Percentiles rank a stretch among this genome's conserved stretches.
Evolutionary conservation across 2,888 invertebrate species (phyloP).

Genomic region (Ashinkailepas kermadecensis): DNA sequence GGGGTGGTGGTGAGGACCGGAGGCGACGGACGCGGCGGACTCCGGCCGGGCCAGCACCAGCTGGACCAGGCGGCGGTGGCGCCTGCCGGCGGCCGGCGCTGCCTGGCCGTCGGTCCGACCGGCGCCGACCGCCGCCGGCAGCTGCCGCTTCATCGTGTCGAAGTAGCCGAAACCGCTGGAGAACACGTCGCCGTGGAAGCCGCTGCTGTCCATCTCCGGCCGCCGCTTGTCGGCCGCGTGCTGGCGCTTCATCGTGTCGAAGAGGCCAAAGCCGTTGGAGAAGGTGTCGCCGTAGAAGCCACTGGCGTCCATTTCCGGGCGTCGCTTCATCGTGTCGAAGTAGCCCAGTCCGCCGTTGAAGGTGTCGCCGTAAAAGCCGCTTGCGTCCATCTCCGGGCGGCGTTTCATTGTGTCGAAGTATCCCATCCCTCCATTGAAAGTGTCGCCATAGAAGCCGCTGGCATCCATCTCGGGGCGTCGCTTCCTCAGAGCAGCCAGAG

Average conservation of each 20-base stretch:
- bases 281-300: constrained; percentile 40
- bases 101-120: too few relatives aligned
- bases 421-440: constrained; percentile 30
- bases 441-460: constrained; percentile 31
- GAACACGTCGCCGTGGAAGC: constrained; percentile 41
- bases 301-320: constrained; percentile 38
- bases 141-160: constrained; percentile 38
- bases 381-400: constrained; percentile 28
- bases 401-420: constrained; percentile 33
- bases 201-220: constrained; percentile 37
- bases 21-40: too few relatives aligned
- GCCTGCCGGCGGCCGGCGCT: too few relatives aligned
- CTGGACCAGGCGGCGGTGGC: too few relatives aligned
- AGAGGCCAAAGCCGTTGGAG: constrained; percentile 38
- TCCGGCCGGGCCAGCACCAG: too few relatives aligned
- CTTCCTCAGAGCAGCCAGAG: constrained; percentile 13
- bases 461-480: constrained; percentile 28
- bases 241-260: constrained; percentile 36
- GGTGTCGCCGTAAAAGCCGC: constrained; percentile 40
- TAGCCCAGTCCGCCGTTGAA: constrained; percentile 40
- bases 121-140: constrained; percentile 2
- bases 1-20: too few relatives aligned
- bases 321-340: constrained; percentile 36
- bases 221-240: constrained; percentile 25
- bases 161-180: constrained; percentile 40